Evolutionary conservation across 1,140 invertebrate genomes (phyloP).

Genomic region (Spodoptera litura): DNA sequence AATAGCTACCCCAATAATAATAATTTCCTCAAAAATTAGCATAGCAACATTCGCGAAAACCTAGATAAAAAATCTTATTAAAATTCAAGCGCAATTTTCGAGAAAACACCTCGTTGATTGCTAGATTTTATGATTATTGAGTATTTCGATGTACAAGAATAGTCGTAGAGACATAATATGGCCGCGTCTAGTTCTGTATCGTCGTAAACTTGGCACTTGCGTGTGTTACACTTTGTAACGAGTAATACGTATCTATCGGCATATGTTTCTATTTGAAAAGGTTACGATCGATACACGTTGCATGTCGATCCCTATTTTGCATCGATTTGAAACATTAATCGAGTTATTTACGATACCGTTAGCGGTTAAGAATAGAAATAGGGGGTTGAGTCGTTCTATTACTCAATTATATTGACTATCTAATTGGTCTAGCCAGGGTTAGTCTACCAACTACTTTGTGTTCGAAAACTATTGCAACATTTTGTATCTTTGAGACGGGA

Average conservation of each 20-base stretch:
- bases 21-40: too few relatives aligned
- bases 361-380: background rate
- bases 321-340: background rate
- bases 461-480: too few relatives aligned
- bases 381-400: too few relatives aligned
- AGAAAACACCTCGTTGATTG: slow-evolving; percentile 12
- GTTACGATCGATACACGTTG: slow-evolving; percentile 45
- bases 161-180: slow-evolving; percentile 25
- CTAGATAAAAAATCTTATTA: too few relatives aligned
- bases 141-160: slow-evolving; percentile 32
- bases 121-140: slow-evolving; percentile 36
- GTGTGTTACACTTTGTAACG: background rate
- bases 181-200: background rate
- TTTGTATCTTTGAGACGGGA: too few relatives aligned
- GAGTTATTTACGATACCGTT: background rate
- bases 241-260: slow-evolving; percentile 19
- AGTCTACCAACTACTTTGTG: too few relatives aligned
- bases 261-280: slow-evolving; percentile 55
- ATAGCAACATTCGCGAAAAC: background rate
- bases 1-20: background rate
- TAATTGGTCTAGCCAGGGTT: too few relatives aligned
- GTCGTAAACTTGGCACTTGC: slow-evolving; percentile 46
- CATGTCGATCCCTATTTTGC: slow-evolving; percentile 31
- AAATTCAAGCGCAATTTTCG: too few relatives aligned
- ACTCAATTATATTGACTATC: too few relatives aligned